Evolutionary conservation across 2,797 vertebrate species (phyloP), one percentile per base, ranked within the genome.

Genomic region (Cetoscarus ocellatus): DNA sequence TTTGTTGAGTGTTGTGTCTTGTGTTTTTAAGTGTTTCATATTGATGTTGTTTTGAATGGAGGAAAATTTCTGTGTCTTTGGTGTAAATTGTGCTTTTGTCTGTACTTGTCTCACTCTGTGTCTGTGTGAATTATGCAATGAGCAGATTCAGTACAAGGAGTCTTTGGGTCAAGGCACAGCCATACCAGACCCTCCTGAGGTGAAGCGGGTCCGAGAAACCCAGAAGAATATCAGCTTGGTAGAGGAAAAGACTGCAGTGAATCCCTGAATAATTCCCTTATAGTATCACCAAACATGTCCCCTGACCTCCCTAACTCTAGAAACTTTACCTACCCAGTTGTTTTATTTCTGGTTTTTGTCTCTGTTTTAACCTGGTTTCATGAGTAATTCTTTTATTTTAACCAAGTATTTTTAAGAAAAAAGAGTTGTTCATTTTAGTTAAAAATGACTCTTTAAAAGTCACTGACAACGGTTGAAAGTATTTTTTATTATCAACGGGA

Each of bases 181-280:
- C 60, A 96, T 99, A 77, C 78, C 97, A 44, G 98, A 99, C 61
- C 96, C 97, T n/a, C 98, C 98, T 0, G 98, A 99, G 91, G 94
- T 99, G 91, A 97, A 98, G 90, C 95, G 98, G 10, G 96, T 98
- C 90, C 94, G 96, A 94, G 95, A 99, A 91, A 97, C 96, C 1
- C 98, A 99, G 97, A 98, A 97, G 94, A 95, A 99, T 95, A 99
- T 99, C 94, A 99, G 98, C 94, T 96, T 95, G 97, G 98, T 99
- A 98, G 88, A 85, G 80, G 61, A 90, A 64, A 55, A 27, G 15
- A 11, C 57, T 80, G 50, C 58, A 58, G 62, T 88, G 79, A 75
- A 27, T 4, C 7, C 62, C 73, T 44, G 13, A 36, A 17, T 3
- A 5, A 44, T 5, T 27, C 34, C 67, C 10, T 55, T 40, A 62